phyloP scores from a whole-genome alignment of 2,113 vertebrate genomes.

The Oophaga pumilio region DNA sequence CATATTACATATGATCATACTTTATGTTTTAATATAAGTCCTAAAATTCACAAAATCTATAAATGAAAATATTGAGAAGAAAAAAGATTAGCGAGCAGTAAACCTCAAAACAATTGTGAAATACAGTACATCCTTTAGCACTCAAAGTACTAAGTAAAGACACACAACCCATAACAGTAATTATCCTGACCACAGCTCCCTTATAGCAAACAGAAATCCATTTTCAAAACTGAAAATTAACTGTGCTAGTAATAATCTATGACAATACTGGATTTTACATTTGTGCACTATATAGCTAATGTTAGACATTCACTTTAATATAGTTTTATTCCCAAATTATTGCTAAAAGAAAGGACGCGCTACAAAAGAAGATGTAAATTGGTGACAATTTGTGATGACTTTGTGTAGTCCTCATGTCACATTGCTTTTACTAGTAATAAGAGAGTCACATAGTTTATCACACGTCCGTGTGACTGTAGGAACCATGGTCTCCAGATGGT shows the following conservation, averaged over 20 bases:
- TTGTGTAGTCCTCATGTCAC: background rate
- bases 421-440: background rate
- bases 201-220: too few species aligned
- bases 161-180: background rate
- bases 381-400: background rate
- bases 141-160: background rate
- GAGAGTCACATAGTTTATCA: slow-evolving; percentile 7
- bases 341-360: background rate
- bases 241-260: too few species aligned
- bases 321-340: background rate
- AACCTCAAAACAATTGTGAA: too few species aligned
- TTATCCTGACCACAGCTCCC: too few species aligned
- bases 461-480: background rate
- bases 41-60: too few species aligned
- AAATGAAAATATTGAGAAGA: too few species aligned
- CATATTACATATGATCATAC: too few species aligned
- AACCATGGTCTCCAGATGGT: slow-evolving; percentile 36
- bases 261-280: too few species aligned
- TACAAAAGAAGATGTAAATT: background rate
- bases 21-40: too few species aligned
- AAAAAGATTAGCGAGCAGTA: too few species aligned
- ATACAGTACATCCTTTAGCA: background rate
- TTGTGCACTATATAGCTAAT: too few species aligned
- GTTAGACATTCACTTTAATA: background rate
- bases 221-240: too few species aligned